Base-by-base conservation (phyloP, 2,113 vertebrate genomes). In the Ascaphus truei region DNA sequence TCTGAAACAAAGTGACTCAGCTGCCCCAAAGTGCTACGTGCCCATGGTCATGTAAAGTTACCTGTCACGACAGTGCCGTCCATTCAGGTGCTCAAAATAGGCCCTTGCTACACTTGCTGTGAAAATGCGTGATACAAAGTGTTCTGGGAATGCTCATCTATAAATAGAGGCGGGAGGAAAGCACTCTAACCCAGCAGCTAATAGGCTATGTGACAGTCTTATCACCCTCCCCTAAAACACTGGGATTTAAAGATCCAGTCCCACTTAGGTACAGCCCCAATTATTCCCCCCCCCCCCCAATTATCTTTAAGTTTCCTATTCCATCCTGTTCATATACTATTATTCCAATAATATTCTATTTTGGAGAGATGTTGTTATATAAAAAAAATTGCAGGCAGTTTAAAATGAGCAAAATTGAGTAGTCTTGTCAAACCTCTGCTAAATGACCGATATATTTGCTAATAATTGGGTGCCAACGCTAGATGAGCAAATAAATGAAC, bases 71-170 rank as follows among this genome's bases (percentile, higher is more conserved):
- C 41, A 1, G 27, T 62, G 5, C 29, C 51, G 56, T 4, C 75
- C 78, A 82, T 84, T 81, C 74, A 73, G 58, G 29, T 16, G 8
- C 62, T 75, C 73, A 84, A 86, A 86, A 80, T 86, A 86, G 12
- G 15, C 30, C 25, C 20, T 23, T n/a, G 3, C 53, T 13, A 7
- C 29, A n/a, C 2, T 22, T n/a, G 48, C 73, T 73, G 62, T 72
- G 79, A 75, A 72, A 60, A 7, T 63, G 29, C 15, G 0, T 2
- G 30, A 62, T 2, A 73, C 26, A 69, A 51, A 43, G 69, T 29
- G 27, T 30, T 55, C 23, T 0, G 11, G 22, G 67, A 75, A 76
- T 77, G 71, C 73, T 68, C 45, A 6, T 1, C 79, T 77, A 76
- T 74, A 73, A 81, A 75, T 86, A 85, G 80, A 68, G 65, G 48